Percentiles rank a stretch among this genome's conserved stretches.
These are phyloP conservation scores for Lacanobia oleracea DNA, from an alignment of 2,888 invertebrate genomes.

Conservation along the genomic window DNA sequence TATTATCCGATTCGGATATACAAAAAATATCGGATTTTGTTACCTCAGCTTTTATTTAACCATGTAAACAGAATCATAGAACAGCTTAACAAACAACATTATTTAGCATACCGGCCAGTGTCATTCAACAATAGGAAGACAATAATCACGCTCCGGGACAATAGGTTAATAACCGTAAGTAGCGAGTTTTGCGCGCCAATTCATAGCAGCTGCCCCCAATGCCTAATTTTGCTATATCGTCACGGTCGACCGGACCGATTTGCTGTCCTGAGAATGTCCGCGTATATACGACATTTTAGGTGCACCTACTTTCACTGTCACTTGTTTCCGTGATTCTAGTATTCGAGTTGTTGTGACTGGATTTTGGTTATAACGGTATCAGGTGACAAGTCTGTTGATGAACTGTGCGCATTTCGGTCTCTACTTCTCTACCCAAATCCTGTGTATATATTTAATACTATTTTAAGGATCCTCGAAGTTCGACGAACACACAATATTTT, in stretches of 20 bases:
- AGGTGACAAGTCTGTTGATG: neutral
- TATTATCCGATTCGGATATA: no score
- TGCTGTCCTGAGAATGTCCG: slow-evolving; percentile 54
- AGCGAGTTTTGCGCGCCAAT: slow-evolving; percentile 59
- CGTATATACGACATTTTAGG: slow-evolving; percentile 34
- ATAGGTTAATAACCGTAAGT: slow-evolving; percentile 63
- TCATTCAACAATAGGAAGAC: slow-evolving; percentile 58
- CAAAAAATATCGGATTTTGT: no score
- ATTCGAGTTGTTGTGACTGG: slow-evolving; percentile 4
- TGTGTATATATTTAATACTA: neutral
- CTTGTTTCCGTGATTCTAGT: slow-evolving; percentile 17
- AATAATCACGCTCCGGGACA: slow-evolving; percentile 62
- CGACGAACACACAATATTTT: neutral
- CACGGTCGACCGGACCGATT: slow-evolving; percentile 53
- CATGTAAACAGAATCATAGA: slow-evolving; percentile 14
- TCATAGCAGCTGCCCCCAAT: slow-evolving; percentile 65
- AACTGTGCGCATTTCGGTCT: neutral
- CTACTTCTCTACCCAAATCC: neutral
- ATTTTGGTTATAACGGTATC: slow-evolving; percentile 5
- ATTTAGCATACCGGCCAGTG: slow-evolving; percentile 32
- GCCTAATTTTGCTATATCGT: slow-evolving; percentile 60
- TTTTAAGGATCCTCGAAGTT: neutral
- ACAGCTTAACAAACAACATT: slow-evolving; percentile 25
- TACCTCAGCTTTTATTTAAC: neutral
- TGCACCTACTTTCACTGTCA: slow-evolving; percentile 61